Evolutionary conservation across 2,113 vertebrate species (phyloP), one percentile per base, ranked within the genome.

Genomic region (Myotis yumanensis): DNA sequence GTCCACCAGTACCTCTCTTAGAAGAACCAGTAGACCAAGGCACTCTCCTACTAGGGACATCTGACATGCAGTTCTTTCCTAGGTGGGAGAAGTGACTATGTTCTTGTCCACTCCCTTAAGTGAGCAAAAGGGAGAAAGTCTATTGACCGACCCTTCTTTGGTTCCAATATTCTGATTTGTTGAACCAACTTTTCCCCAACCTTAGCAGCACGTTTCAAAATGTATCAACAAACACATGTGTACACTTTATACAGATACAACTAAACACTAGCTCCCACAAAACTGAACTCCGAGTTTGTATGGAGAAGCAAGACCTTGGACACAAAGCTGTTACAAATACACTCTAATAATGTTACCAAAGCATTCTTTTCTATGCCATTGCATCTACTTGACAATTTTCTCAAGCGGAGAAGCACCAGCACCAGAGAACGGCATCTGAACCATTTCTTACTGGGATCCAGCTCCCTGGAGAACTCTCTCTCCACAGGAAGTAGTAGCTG

Each of bases 371-470:
- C 96, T 72, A 90, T 11, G 68, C 89, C 94, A 89, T 62, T 96
- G 96, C 91, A 86, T 92, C 92, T n/a, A 90, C 96, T 97, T 96
- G 77, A 84, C 92, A 18, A 96, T 95, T 69, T 97, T 82, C 89
- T 76, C 79, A n/a, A 89, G 91, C 30, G 93, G 86, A 93, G 93
- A 71, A 92, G 92, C 28, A 89, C 40, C 96, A 95, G 89, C 96
- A 52, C 92, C 40, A 28, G 87, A 90, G 91, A 95, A 72, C n/a
- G 71, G 89, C 91, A 94, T 87, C 20, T 85, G 97, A 97, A 96
- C 97, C 97, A 95, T 96, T 97, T 97, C 79, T 97, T 95, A 57
- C 66, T n/a, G 64, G 94, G 96, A 98, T 96, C 97, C 96, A 89
- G 81, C 96, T 96, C 84, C 96, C 97, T 92, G 1, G 90, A 76